Evolutionary conservation across 2,113 vertebrate genomes (phyloP), one percentile per base, ranked within the genome.

Genomic region (Nannospalax galili): DNA sequence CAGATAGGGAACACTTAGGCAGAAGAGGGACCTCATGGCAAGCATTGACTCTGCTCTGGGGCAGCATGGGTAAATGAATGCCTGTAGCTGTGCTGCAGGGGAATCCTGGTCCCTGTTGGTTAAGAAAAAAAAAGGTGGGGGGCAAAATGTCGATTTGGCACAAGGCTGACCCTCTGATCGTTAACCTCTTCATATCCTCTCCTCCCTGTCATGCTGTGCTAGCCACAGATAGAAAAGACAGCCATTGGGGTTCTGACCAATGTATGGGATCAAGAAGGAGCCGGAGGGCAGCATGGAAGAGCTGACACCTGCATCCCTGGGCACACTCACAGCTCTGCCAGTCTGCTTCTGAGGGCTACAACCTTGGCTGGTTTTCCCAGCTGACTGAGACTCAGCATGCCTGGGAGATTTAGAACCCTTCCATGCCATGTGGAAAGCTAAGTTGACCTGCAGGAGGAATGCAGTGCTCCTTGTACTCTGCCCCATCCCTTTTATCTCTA

Each of bases 271-370:
- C 9, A 77, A 62, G 20, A 85, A 11, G 20, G 30, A 22, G 48
- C 37, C 72, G 30, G 7, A 42, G 5, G 40, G 52, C 5, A 17
- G 45, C 32, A 32, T 0, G 8, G 26, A 17, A 42, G 10, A 12
- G 45, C 12, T 72, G 64, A 30, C 1, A 0, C 14, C 48, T 81
- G 72, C 26, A 14, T n/a, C n/a, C 22, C 26, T 37, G 22, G 14
- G 32, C 16, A 1, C 5, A 7, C 14, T 7, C 19, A 2, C 6
- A 20, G 5, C 28, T 65, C 11, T 16, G 35, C 7, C 11, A 24
- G 15, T 2, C 14, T 11, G 30, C 28, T 2, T 32, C 11, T 30
- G 26, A 22, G 42, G 56, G 7, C 30, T 65, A 58, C 58, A 17
- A 45, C 5, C 14, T 17, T 26, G 35, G n/a, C 32, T 72, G 62